phyloP scores from a whole-genome alignment of 2,888 invertebrate genomes.

The Diloba caeruleocephala region DNA sequence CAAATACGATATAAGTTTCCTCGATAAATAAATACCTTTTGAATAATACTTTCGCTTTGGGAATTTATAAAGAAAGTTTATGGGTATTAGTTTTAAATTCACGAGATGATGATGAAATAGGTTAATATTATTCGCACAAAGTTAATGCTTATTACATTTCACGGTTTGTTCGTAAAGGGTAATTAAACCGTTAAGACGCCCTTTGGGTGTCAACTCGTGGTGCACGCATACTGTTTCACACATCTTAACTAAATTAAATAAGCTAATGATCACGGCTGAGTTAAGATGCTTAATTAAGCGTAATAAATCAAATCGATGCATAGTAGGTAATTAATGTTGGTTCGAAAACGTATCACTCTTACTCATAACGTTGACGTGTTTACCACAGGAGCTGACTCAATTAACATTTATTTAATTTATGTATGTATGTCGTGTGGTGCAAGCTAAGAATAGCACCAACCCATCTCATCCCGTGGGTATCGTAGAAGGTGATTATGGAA shows the following conservation, averaged over 20 bases:
- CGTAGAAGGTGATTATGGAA: no score
- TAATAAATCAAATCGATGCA: constrained; percentile 59
- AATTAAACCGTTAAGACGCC: no score
- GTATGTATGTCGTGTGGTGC: no score
- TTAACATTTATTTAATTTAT: no score
- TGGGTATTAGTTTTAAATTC: constrained; percentile 41
- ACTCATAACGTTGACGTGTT: constrained; percentile 30
- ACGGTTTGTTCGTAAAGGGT: constrained; percentile 7
- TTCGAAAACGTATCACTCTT: constrained; percentile 49
- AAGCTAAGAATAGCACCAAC: no score
- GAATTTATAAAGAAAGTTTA: constrained; percentile 38
- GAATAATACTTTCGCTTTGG: constrained; percentile 36
- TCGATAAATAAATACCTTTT: constrained; percentile 24
- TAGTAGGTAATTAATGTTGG: constrained; percentile 56
- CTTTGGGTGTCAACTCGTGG: no score
- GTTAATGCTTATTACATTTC: constrained; percentile 4
- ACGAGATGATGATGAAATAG: constrained; percentile 32
- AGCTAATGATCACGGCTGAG: constrained; percentile 16
- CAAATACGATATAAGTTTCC: constrained; percentile 16
- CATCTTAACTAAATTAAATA: constrained; percentile 27
- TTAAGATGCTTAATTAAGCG: constrained; percentile 51
- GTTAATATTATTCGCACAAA: constrained; percentile 27
- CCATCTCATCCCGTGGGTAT: no score
- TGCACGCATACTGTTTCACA: no score
- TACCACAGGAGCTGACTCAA: constrained; percentile 33